Percentiles rank a stretch among this genome's conserved stretches.
Conservation (phyloP, 2,888 invertebrate genomes). For the Lacanobia wlatinum region DNA sequence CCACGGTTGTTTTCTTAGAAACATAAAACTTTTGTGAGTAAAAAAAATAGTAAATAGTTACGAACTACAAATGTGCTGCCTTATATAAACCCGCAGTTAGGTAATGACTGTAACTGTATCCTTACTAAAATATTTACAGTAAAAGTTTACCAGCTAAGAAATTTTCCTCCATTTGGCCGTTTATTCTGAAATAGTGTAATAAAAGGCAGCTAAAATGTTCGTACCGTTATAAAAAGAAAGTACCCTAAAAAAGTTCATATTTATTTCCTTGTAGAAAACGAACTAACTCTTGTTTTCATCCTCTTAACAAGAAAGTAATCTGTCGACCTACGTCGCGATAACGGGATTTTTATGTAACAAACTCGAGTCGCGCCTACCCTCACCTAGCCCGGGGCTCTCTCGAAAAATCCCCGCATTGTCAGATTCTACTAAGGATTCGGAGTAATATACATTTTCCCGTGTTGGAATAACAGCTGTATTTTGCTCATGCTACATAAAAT, state of each 20-base stretch:
- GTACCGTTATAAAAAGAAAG: constrained; percentile 76
- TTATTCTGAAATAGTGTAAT: constrained; percentile 71
- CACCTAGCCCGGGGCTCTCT: constrained; percentile 88
- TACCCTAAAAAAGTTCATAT: constrained; percentile 83
- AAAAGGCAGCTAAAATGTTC: constrained; percentile 78
- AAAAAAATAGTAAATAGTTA: constrained; percentile 49
- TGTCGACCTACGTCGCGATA: constrained; percentile 89
- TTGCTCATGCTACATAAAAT: constrained; percentile 88
- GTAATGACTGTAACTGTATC: constrained; percentile 65
- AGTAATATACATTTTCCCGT: constrained; percentile 89
- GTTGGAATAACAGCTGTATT: constrained; percentile 88
- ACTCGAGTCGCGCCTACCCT: constrained; percentile 89
- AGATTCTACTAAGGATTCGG: constrained; percentile 87
- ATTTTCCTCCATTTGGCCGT: constrained; percentile 67
- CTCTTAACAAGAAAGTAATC: constrained; percentile 91
- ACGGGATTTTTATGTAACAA: constrained; percentile 90
- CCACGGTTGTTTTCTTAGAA: constrained; percentile 17
- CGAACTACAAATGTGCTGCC: constrained; percentile 59
- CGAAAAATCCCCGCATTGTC: constrained; percentile 88
- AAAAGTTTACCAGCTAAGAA: constrained; percentile 69
- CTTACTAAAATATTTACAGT: constrained; percentile 68
- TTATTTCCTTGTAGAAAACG: constrained; percentile 86
- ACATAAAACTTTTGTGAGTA: constrained; percentile 31
- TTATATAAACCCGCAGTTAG: constrained; percentile 58
- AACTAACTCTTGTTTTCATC: constrained; percentile 89